phyloP scores from a whole-genome alignment of 2,113 vertebrate genomes.

The Leptodactylus fuscus region DNA sequence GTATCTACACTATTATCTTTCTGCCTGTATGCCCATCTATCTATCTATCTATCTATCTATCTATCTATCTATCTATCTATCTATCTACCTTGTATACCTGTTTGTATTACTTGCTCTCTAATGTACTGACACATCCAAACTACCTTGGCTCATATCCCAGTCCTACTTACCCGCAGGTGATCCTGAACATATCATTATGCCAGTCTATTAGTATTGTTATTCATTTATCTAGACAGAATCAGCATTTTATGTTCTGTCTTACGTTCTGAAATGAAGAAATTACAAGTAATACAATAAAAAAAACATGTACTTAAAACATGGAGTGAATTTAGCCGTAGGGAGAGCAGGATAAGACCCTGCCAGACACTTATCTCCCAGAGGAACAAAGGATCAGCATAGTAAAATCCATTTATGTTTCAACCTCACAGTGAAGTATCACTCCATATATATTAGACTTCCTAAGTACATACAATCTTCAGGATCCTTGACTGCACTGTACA shows the following conservation, averaged over 20 bases:
- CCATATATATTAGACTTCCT: background rate
- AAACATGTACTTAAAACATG: background rate
- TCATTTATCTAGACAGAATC: background rate
- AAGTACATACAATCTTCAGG: too few relatives aligned
- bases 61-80: conserved; percentile 4
- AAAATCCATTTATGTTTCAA: background rate
- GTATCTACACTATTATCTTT: background rate
- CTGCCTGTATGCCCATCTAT: background rate
- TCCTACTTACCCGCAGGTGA: background rate
- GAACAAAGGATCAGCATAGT: background rate
- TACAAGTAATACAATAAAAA: background rate
- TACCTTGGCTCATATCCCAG: background rate
- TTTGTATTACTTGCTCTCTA: background rate
- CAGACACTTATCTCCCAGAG: background rate
- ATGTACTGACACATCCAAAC: background rate
- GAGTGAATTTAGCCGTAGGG: background rate
- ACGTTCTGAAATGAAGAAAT: background rate
- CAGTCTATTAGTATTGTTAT: background rate
- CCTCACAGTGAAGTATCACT: background rate
- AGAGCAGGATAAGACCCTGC: background rate
- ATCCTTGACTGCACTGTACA: too few relatives aligned
- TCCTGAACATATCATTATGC: background rate
- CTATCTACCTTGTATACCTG: background rate
- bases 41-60: conserved; percentile 12
- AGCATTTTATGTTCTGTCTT: background rate